Evolutionary conservation across 30 jellyfish, hydroid and myxozoan species (phyloP).

Genomic region (Calvadosia cruxmelitensis): DNA sequence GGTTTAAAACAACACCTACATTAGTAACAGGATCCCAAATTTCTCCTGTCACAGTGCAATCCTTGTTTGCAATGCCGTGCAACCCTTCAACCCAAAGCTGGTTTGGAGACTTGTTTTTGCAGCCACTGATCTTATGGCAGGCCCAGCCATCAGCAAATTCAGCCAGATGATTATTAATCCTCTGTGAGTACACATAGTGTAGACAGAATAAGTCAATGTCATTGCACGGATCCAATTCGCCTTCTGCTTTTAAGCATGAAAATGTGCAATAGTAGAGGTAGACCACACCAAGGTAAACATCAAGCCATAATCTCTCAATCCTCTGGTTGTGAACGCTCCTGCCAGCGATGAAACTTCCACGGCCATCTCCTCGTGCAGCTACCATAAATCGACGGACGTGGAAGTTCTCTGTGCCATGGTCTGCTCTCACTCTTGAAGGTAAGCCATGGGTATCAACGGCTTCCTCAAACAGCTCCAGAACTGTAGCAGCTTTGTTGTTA

Average conservation of each 20-base stretch:
- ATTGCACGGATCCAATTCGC: neutral
- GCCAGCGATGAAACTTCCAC: too few relatives aligned
- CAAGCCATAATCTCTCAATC: constrained; percentile 25
- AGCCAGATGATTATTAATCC: neutral
- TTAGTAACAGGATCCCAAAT: too few relatives aligned
- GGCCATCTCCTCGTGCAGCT: neutral
- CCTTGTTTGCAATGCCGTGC: too few relatives aligned
- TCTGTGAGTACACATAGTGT: neutral
- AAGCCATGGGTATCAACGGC: neutral
- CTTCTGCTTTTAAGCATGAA: neutral
- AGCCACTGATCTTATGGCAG: neutral
- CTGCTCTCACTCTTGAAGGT: neutral
- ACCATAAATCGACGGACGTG: neutral
- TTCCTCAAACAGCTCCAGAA: neutral
- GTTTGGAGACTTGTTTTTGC: neutral
- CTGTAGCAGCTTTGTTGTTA: neutral
- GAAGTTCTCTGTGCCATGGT: neutral
- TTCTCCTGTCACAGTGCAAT: too few relatives aligned
- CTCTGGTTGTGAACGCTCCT: constrained; percentile 44
- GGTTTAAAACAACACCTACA: too few relatives aligned
- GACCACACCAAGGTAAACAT: neutral
- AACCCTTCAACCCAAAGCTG: constrained; percentile 18
- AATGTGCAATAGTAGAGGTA: neutral
- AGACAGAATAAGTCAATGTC: neutral
- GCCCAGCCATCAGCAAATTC: constrained; percentile 1